A percentile compares a stretch with the other conserved stretches of the same genome.
Conservation (phyloP, 2,113 vertebrate genomes). For the Ibidorhyncha struthersii region DNA sequence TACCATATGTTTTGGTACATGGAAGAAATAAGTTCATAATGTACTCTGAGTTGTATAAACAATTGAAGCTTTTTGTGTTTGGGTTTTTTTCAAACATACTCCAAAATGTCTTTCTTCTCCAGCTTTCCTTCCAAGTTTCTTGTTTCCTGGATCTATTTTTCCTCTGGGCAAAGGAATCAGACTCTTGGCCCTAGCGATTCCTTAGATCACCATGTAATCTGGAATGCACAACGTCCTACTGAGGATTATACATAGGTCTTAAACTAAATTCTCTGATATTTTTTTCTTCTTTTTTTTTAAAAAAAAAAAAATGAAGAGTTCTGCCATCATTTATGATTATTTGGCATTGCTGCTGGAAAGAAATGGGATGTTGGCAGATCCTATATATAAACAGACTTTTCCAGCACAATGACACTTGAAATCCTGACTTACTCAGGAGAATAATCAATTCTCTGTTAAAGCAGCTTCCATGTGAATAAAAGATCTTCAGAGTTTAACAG, state of each 20-base stretch:
- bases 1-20: neutral
- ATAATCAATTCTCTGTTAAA: slow-evolving; percentile 10
- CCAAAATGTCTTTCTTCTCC: neutral
- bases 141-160: slow-evolving; percentile 21
- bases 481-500: neutral
- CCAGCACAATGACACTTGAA: slow-evolving; percentile 1
- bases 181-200: neutral
- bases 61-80: neutral
- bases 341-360: slow-evolving; percentile 28
- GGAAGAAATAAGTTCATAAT: neutral
- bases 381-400: neutral
- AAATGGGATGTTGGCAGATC: slow-evolving; percentile 2
- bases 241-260: neutral
- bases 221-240: neutral
- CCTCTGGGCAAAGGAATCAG: slow-evolving; percentile 2
- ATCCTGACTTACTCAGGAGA: neutral
- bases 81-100: neutral
- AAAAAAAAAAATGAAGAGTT: neutral
- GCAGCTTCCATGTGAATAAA: neutral
- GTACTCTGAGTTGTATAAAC: slow-evolving; percentile 1
- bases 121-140: slow-evolving; percentile 10
- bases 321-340: neutral
- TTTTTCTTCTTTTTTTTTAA: neutral
- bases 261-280: neutral
- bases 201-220: neutral